Evolutionary conservation across 2,888 invertebrate genomes (phyloP), one percentile per base, ranked within the genome.

Genomic region (Himalopsyche japonica): DNA sequence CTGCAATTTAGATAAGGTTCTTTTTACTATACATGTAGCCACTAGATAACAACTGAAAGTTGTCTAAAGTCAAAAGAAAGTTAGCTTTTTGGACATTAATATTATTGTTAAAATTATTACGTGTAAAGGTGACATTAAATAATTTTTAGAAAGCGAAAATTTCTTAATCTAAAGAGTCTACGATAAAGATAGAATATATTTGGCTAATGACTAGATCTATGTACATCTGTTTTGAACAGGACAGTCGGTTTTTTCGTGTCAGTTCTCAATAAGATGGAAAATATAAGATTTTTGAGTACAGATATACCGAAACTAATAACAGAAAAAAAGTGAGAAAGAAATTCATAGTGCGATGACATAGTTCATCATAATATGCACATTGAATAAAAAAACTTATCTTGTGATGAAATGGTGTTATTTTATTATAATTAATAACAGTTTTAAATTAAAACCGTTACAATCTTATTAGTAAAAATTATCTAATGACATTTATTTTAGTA

Each of bases 121-220:
- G 43, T 81, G 37, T 81, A 49, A 80, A 79, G 37, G 57, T 81
- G 80, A 81, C 32, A 70, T 81, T 34, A 32, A 70, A 43, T 81
- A 48, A 32, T 79, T 79, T 79, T 70, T 0, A 24, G 80, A 43
- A 37, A 78, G 27, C 47, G 12, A 43, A 30, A 47, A 47, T 30
- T 27, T 70, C 70, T 70, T 27, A 70, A 70, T 70, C 30, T 70
- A 30, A 43, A 78, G 43, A 78, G 18, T 43, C 47, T 78, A 30
- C 34, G 27, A 49, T 49, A 57, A 48, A 32, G 34, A 80, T 78
- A 47, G 78, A 47, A 64, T 80, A 76, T 82, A 78, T 85, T 85
- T 86, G 86, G 85, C 85, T 85, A 85, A 77, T 85, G 86, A 86
- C 86, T 86, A 86, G 86, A 86, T 80, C 83, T 86, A 85, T 85